Percentiles rank a stretch among this genome's conserved stretches.
Conservation (phyloP, 2,888 invertebrate genomes). For the Cacoxenus indagator region DNA sequence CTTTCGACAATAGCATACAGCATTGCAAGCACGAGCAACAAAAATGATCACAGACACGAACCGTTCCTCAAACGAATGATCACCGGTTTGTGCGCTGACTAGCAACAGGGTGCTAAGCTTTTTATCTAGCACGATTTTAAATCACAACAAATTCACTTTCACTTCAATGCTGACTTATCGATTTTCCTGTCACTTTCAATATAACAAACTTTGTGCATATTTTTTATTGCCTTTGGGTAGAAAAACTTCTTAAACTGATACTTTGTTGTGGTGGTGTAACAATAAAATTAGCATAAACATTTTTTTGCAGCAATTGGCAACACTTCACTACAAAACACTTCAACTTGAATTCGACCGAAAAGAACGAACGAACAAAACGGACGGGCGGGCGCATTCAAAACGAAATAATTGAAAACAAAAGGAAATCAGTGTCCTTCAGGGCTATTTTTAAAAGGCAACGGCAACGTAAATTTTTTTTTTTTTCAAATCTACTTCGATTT, state of each 20-base stretch:
- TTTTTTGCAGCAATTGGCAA: no score
- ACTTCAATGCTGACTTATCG: no score
- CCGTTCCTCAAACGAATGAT: not conserved
- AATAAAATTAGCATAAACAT: no score
- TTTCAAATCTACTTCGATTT: no score
- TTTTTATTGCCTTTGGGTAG: not conserved
- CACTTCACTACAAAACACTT: no score
- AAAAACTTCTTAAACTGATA: constrained; percentile 23
- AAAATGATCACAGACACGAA: not conserved
- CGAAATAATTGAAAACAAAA: no score
- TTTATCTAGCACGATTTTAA: not conserved
- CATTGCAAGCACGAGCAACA: not conserved
- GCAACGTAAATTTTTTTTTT: no score
- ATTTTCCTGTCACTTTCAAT: constrained; percentile 51
- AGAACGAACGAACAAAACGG: no score
- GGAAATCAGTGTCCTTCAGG: constrained; percentile 40
- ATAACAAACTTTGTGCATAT: constrained; percentile 33
- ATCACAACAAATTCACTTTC: constrained; percentile 58
- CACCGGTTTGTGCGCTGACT: not conserved
- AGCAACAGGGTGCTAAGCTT: constrained; percentile 21
- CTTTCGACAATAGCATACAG: constrained; percentile 28
- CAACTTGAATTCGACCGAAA: no score
- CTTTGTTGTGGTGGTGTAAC: not conserved
- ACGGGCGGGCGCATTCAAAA: no score
- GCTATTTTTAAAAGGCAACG: constrained; percentile 42